Percentiles rank a stretch among this genome's conserved stretches.
Conservation (phyloP, 2,888 invertebrate genomes). For the Metallyticus violacea region DNA sequence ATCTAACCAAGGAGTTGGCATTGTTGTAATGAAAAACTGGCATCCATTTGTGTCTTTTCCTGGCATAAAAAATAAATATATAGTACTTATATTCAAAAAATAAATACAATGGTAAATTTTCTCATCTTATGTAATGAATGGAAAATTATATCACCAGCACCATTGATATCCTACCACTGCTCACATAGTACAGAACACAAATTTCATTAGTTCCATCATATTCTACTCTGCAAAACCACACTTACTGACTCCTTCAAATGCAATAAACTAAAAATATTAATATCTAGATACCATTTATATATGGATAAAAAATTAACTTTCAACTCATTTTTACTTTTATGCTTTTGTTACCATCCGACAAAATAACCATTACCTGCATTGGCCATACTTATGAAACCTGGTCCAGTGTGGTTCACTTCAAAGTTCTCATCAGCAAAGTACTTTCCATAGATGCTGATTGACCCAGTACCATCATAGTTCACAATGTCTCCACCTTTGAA, state of each 20-base stretch:
- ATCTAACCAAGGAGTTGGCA: constrained; percentile 84
- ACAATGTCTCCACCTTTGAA: constrained; percentile 77
- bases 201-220: too few relatives aligned
- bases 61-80: constrained; percentile 38
- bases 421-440: constrained; percentile 86
- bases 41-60: constrained; percentile 90
- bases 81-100: neutral
- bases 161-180: too few relatives aligned
- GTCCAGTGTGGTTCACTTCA: constrained; percentile 70
- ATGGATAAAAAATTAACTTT: neutral
- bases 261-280: too few relatives aligned
- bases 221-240: too few relatives aligned
- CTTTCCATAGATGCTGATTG: constrained; percentile 81
- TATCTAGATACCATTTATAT: neutral
- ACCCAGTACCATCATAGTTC: constrained; percentile 77
- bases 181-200: too few relatives aligned
- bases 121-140: too few relatives aligned
- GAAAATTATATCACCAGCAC: too few relatives aligned
- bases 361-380: constrained; percentile 59
- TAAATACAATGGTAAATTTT: neutral
- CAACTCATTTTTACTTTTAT: too few relatives aligned
- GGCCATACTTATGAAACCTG: constrained; percentile 91
- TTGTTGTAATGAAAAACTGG: constrained; percentile 91
- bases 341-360: constrained; percentile 11
- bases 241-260: too few relatives aligned